A percentile compares a stretch with the other conserved stretches of the same genome.
Evolutionary conservation across 2,888 invertebrate genomes (phyloP).

Genomic region (Drosophila monieri): DNA sequence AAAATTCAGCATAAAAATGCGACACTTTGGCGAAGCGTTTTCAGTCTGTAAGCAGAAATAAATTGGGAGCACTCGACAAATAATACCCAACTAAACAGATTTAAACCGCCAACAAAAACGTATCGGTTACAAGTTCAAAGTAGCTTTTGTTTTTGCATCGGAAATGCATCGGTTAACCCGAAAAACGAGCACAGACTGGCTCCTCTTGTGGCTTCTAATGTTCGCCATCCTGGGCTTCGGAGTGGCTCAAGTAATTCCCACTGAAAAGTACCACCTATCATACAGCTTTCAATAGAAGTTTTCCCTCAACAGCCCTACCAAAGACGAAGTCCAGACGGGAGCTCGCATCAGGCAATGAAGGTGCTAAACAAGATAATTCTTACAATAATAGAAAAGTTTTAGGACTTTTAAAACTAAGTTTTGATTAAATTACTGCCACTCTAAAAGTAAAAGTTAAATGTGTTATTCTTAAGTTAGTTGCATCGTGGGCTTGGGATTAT

Average conservation of each 20-base stretch:
- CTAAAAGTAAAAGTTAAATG: no score
- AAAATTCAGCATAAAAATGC: constrained; percentile 74
- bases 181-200: not conserved
- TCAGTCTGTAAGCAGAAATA: constrained; percentile 71
- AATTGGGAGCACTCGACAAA: constrained; percentile 37
- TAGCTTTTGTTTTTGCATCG: not conserved
- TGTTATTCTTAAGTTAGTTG: no score
- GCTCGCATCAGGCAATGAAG: not conserved
- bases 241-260: not conserved
- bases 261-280: not conserved
- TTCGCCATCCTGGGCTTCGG: not conserved
- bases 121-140: constrained; percentile 35
- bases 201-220: constrained; percentile 4
- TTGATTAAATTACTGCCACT: not conserved
- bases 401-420: not conserved
- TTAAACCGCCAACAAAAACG: constrained; percentile 15
- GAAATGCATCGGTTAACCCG: not conserved
- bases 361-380: not conserved
- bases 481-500: no score
- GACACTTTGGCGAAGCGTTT: constrained; percentile 66
- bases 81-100: constrained; percentile 37
- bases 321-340: not conserved
- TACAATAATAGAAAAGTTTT: not conserved
- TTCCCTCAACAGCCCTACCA: not conserved
- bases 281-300: not conserved